Evolutionary conservation across 2,888 invertebrate species (phyloP).

Genomic region (Chrysolina oricalcia): DNA sequence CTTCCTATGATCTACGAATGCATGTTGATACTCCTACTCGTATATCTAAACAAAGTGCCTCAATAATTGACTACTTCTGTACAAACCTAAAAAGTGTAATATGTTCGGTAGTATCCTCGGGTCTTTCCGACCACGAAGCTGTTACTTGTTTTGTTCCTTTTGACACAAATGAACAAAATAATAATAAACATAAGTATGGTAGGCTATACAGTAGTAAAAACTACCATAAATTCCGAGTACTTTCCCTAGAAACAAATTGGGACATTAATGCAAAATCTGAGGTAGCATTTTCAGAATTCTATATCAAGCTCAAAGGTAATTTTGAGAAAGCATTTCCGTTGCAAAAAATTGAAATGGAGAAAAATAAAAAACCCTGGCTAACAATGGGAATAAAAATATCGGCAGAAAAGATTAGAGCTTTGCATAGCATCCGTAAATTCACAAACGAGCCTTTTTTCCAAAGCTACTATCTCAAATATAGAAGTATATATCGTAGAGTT

Average conservation of each 20-base stretch:
- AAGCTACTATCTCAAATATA: background rate
- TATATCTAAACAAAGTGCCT: background rate
- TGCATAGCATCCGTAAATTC: slow-evolving; percentile 21
- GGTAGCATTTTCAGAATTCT: background rate
- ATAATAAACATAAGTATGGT: slow-evolving; percentile 1
- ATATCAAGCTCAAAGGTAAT: background rate
- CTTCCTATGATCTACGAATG: background rate
- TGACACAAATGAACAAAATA: background rate
- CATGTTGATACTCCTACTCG: background rate
- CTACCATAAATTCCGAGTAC: background rate
- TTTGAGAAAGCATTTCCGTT: no score
- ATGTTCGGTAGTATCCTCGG: background rate
- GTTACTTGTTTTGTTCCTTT: background rate
- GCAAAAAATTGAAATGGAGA: no score
- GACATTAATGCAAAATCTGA: background rate
- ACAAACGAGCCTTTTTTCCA: slow-evolving; percentile 13
- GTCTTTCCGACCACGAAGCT: background rate
- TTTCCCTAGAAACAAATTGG: background rate
- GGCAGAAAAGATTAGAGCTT: slow-evolving; percentile 4
- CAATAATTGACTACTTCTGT: background rate
- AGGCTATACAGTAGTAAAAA: slow-evolving; percentile 13
- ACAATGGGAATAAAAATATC: background rate
- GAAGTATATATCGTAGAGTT: background rate
- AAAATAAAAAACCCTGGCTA: no score
- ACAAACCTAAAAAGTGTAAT: background rate